These are phyloP conservation scores for Endotricha flammealis DNA, from an alignment of 2,888 invertebrate species.

Conservation along the genomic window DNA sequence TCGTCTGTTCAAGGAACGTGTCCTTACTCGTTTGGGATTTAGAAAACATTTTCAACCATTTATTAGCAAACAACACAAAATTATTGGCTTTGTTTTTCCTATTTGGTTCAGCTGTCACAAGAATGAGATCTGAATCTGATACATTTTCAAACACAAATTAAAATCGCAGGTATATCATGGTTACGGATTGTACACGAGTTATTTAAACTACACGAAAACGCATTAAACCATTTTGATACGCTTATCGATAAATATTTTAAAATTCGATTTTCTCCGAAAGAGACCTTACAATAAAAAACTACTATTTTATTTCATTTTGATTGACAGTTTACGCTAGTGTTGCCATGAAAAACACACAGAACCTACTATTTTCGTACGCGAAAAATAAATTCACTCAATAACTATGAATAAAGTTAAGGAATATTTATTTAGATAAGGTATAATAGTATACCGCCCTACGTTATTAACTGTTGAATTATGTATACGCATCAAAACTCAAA, in stretches of 20 bases:
- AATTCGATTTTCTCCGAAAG: conserved; percentile 21
- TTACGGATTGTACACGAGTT: conserved; percentile 11
- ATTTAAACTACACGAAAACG: conserved; percentile 12
- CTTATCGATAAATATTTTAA: conserved; percentile 22
- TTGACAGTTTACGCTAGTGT: conserved; percentile 32
- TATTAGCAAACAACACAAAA: conserved; percentile 31
- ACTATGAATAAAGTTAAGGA: too few species aligned
- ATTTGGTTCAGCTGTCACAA: conserved; percentile 44
- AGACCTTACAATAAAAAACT: conserved; percentile 23
- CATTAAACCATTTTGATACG: conserved; percentile 30
- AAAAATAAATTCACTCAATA: too few species aligned
- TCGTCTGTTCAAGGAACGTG: conserved; percentile 92
- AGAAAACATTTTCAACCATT: conserved; percentile 52
- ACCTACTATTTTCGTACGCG: too few species aligned
- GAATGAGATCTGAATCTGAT: conserved; percentile 26
- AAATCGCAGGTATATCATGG: conserved; percentile 17
- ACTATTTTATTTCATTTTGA: conserved; percentile 20
- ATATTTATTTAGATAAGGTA: too few species aligned
- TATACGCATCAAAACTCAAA: too few species aligned
- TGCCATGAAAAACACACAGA: conserved; percentile 11
- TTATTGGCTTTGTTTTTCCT: conserved; percentile 50
- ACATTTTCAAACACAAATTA: conserved; percentile 19
- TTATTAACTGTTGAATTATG: too few species aligned
- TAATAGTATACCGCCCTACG: too few species aligned
- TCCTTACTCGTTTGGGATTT: conserved; percentile 80